phyloP scores from a whole-genome alignment of 2,113 vertebrate genomes.

The Malurus alboscapulatus region DNA sequence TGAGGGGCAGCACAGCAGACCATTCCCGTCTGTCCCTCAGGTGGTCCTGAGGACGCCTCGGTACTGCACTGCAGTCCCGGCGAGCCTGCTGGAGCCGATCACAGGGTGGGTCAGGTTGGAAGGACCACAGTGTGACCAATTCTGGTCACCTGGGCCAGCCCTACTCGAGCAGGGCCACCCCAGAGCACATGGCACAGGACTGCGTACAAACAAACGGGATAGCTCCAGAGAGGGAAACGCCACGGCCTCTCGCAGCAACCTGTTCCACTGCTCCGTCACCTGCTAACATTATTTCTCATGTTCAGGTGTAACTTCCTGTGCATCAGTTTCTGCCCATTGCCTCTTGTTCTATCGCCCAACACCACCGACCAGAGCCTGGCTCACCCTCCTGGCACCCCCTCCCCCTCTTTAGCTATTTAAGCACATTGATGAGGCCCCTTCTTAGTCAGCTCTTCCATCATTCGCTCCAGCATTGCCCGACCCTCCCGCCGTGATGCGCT shows the following conservation, averaged over 20 bases:
- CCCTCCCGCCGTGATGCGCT: fast-evolving
- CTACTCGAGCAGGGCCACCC: too few species aligned
- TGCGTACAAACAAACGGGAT: not conserved
- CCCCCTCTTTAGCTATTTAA: not conserved
- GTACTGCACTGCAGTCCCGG: not conserved
- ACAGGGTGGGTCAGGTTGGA: not conserved
- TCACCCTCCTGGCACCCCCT: not conserved
- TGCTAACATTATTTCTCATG: not conserved
- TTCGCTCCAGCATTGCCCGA: not conserved
- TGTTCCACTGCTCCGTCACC: not conserved
- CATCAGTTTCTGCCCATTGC: not conserved
- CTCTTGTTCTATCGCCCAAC: not conserved
- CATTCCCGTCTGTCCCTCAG: too few species aligned
- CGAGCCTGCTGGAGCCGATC: too few species aligned
- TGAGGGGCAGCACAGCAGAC: not conserved
- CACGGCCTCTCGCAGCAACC: not conserved
- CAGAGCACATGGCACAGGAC: not conserved
- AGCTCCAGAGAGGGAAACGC: too few species aligned
- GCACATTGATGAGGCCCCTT: not conserved
- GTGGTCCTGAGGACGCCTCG: not conserved
- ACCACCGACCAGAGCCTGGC: too few species aligned
- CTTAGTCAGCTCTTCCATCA: not conserved
- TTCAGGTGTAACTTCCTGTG: not conserved
- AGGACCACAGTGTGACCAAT: too few species aligned
- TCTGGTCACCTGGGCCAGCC: not conserved